A percentile compares a stretch with the other conserved stretches of the same genome.
Conservation (phyloP, 2,888 invertebrate genomes). For the Dendrolimus pini region DNA sequence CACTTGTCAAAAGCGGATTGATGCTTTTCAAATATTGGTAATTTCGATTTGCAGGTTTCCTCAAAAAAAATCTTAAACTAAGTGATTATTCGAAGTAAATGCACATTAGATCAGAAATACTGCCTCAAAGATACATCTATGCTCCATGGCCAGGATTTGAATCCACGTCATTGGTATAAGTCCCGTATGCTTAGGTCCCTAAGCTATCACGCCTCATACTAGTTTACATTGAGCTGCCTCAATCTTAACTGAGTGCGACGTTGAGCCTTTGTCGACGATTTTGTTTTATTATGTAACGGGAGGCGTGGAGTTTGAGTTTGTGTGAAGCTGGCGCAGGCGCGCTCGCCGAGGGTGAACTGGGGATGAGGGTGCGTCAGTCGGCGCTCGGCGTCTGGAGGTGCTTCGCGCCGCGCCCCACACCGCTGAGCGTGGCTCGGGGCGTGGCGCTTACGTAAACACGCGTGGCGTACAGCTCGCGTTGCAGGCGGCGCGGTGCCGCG, state of each 20-base stretch:
- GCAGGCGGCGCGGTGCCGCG: slow-evolving; percentile 62
- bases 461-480: slow-evolving; percentile 48
- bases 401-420: slow-evolving; percentile 72
- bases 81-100: not conserved
- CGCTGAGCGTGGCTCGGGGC: slow-evolving; percentile 74
- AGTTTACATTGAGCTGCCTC: not conserved
- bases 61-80: not conserved
- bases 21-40: not conserved
- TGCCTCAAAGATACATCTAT: not conserved
- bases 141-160: no score
- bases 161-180: no score
- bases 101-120: not conserved
- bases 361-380: slow-evolving; percentile 63
- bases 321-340: slow-evolving; percentile 54
- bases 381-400: slow-evolving; percentile 71
- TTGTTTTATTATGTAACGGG: slow-evolving; percentile 57
- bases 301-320: slow-evolving; percentile 40
- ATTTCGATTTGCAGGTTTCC: not conserved
- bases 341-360: slow-evolving; percentile 32
- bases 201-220: no score
- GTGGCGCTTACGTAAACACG: slow-evolving; percentile 77
- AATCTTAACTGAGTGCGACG: not conserved
- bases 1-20: not conserved
- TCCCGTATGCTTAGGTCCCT: no score
- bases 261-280: slow-evolving; percentile 39